Evolutionary conservation across 2,797 vertebrate genomes (phyloP).

Genomic region (Halcyon leucocephala): DNA sequence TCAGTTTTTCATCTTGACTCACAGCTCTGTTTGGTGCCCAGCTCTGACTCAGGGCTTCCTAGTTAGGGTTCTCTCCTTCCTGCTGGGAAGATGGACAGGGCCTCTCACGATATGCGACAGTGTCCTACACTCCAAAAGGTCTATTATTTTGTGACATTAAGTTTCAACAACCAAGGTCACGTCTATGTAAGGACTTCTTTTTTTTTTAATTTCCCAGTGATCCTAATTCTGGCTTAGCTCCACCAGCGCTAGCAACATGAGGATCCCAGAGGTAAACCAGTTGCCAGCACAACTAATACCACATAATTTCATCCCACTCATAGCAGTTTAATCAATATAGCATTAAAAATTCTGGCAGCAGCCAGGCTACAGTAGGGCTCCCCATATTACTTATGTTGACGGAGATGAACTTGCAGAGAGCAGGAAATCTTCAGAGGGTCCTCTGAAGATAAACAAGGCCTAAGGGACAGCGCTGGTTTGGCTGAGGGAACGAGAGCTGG

Average conservation of each 20-base stretch:
- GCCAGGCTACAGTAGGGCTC: slow-evolving; percentile 18
- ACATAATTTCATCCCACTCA: slow-evolving; percentile 62
- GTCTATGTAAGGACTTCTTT: neutral
- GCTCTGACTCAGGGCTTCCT: neutral
- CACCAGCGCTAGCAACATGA: slow-evolving; percentile 18
- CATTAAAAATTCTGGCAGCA: slow-evolving; percentile 64
- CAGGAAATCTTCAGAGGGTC: slow-evolving; percentile 32
- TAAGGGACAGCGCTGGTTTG: neutral
- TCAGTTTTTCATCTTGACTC: neutral
- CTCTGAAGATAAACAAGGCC: slow-evolving; percentile 16
- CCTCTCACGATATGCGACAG: rapidly evolving
- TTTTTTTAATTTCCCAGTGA: slow-evolving; percentile 24
- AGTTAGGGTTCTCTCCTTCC: neutral
- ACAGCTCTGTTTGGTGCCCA: neutral
- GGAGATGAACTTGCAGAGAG: neutral
- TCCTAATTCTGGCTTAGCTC: slow-evolving; percentile 57
- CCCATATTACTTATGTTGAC: slow-evolving; percentile 29
- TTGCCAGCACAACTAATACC: slow-evolving; percentile 68
- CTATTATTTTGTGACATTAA: neutral
- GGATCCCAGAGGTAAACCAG: slow-evolving; percentile 57
- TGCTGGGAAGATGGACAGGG: neutral
- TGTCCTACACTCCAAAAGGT: neutral
- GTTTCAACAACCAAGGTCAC: slow-evolving; percentile 7
- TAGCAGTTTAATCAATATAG: slow-evolving; percentile 68
- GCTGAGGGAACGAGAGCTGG: neutral